These are phyloP conservation scores for Thymelicus acteon DNA, from an alignment of 2,888 invertebrate genomes.

Conservation along the genomic window DNA sequence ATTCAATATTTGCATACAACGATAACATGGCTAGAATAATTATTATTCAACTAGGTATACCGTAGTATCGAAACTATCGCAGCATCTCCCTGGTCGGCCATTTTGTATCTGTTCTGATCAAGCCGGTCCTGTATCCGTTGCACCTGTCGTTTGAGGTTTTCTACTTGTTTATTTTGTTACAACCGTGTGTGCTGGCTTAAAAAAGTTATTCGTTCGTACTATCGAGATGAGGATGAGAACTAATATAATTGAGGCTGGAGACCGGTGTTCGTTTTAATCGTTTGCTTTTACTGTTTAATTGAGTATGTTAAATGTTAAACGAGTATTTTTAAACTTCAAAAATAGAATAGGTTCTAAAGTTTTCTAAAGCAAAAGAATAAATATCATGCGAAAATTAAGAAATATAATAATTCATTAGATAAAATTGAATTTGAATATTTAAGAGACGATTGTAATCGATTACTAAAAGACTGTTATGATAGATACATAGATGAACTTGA, in stretches of 20 bases:
- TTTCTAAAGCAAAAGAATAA: too few relatives aligned
- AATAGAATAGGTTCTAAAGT: too few relatives aligned
- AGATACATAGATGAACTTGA: too few relatives aligned
- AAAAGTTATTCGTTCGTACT: slow-evolving; percentile 3
- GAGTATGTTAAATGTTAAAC: too few relatives aligned
- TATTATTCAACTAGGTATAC: neutral
- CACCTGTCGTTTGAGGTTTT: slow-evolving; percentile 45
- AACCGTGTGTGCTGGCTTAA: slow-evolving; percentile 5
- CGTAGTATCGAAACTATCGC: neutral
- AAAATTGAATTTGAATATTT: too few relatives aligned
- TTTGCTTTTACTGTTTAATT: too few relatives aligned
- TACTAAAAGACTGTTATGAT: too few relatives aligned
- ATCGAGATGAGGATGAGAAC: neutral
- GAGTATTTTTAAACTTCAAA: too few relatives aligned
- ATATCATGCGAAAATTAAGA: too few relatives aligned
- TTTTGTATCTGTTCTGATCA: slow-evolving; percentile 32
- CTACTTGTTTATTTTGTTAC: slow-evolving; percentile 38
- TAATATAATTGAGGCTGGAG: neutral
- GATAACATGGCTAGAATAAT: neutral
- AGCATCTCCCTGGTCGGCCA: slow-evolving; percentile 31
- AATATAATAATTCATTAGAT: too few relatives aligned
- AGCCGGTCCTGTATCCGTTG: slow-evolving; percentile 46
- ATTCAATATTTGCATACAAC: too few relatives aligned
- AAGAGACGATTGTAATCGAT: too few relatives aligned
- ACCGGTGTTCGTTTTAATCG: neutral